phyloP scores from a whole-genome alignment of 2,113 vertebrate genomes.

The Vanacampus margaritifer region DNA sequence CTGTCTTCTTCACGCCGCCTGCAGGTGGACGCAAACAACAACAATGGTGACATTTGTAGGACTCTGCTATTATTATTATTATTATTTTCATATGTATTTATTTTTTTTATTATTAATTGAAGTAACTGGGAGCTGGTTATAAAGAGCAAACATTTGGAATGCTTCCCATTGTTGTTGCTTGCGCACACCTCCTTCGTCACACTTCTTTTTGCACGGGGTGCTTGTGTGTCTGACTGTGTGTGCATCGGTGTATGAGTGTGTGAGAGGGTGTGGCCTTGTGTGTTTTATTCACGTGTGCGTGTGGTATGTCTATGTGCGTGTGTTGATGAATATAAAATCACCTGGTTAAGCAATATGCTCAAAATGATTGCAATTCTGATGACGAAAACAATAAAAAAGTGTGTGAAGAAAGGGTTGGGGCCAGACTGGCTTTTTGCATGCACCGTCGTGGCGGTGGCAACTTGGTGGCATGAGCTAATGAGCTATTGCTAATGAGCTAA shows the following conservation, averaged over 20 bases:
- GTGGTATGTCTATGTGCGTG: background rate
- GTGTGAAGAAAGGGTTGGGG: background rate
- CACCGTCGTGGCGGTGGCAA: background rate
- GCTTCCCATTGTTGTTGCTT: constrained; percentile 37
- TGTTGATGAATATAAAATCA: background rate
- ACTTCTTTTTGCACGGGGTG: constrained; percentile 46
- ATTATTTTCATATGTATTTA: background rate
- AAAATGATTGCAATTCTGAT: background rate
- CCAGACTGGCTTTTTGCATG: background rate
- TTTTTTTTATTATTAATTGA: background rate
- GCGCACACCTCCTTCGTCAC: constrained; percentile 51
- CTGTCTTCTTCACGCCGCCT: constrained; percentile 49
- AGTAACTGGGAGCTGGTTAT: background rate
- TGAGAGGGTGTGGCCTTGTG: background rate
- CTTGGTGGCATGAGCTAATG: background rate
- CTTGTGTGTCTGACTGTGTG: constrained; percentile 23
- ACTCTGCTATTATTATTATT: background rate
- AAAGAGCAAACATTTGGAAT: background rate
- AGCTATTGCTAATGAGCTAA: background rate
- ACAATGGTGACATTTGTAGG: background rate
- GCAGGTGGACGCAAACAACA: background rate
- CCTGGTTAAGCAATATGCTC: background rate
- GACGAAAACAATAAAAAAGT: background rate
- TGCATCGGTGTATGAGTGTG: background rate
- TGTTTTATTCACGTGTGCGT: constrained; percentile 4